Base-by-base conservation (phyloP, 2,888 invertebrate species). In the Prenolepis imparis region DNA sequence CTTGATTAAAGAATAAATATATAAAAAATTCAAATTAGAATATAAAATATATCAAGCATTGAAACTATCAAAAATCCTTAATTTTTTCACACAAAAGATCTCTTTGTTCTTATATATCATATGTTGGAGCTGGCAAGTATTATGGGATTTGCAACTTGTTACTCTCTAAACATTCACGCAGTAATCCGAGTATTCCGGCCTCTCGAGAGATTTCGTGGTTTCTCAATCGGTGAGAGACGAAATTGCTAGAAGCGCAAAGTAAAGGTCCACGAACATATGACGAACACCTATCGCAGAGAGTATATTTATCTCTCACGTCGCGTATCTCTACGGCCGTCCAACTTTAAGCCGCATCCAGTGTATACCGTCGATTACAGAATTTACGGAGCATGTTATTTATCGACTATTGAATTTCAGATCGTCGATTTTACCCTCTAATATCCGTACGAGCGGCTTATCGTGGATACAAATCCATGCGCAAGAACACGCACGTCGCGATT, bases 391-490 rank as follows among this genome's bases (percentile, higher is more conserved):
- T 83, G 89, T 93, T 93, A 93, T 92, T 93, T 92, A 93, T 92
- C 90, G 91, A 87, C 92, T 89, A 93, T 93, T 93, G 93, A 93
- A 93, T 93, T 92, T 90, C 91, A 90, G 89, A 91, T 90, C 87
- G 86, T 88, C 88, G 90, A 90, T 92, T 92, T 90, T 83, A 81
- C 85, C 84, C 90, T 88, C 89, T 91, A 92, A 92, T 91, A 91
- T 90, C 86, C 84, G 83, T 86, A 81, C 85, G 84, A 82, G 85
- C 75, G 84, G 88, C 88, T 92, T 92, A 92, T 92, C 90, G 90
- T 75, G 78, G 84, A 90, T 91, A 90, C 90, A 90, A 92, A 92
- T 91, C 92, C 91, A 87, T 44, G 52, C 70, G 87, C 87, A 89
- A 24, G 70, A 92, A 92, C 92, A 91, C 84, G 88, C 86, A 85